phyloP scores from a whole-genome alignment of 2,888 invertebrate genomes.

The Thecocarcelia acutangulata region DNA sequence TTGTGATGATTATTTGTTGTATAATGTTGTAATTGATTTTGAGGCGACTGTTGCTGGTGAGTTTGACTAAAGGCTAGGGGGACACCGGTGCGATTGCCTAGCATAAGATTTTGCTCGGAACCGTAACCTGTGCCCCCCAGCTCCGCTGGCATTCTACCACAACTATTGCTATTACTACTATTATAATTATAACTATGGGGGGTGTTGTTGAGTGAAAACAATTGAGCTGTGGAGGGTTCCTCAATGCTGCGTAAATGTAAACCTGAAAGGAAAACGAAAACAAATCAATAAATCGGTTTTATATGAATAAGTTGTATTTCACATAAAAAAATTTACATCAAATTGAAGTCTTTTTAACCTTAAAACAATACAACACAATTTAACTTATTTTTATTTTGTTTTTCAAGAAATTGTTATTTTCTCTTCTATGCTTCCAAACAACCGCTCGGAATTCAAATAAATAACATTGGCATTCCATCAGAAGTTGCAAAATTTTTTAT shows the following conservation, averaged over 20 bases:
- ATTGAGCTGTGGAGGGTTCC: slow-evolving; percentile 87
- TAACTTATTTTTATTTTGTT: too few relatives aligned
- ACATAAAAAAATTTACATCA: too few relatives aligned
- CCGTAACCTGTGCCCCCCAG: slow-evolving; percentile 85
- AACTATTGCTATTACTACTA: slow-evolving; percentile 43
- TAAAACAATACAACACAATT: too few relatives aligned
- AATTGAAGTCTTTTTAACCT: too few relatives aligned
- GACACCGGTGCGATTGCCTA: slow-evolving; percentile 82
- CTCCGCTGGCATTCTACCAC: slow-evolving; percentile 83
- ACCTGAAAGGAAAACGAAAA: slow-evolving; percentile 83
- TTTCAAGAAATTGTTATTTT: slow-evolving; percentile 2
- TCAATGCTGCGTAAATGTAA: slow-evolving; percentile 93
- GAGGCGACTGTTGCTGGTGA: slow-evolving; percentile 66
- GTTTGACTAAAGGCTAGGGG: slow-evolving; percentile 78
- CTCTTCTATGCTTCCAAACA: slow-evolving; percentile 18
- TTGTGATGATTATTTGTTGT: slow-evolving; percentile 53
- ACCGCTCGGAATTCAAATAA: background rate
- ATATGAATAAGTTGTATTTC: too few relatives aligned
- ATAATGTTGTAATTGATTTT: slow-evolving; percentile 71
- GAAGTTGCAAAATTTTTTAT: background rate
- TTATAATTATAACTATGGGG: slow-evolving; percentile 68
- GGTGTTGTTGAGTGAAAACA: slow-evolving; percentile 69
- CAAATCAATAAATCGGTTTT: background rate
- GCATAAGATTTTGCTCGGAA: slow-evolving; percentile 83
- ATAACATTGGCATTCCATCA: slow-evolving; percentile 23